Evolutionary conservation across 2,113 vertebrate species (phyloP), one percentile per base, ranked within the genome.

Genomic region (Telmatochromis bifrenatus): DNA sequence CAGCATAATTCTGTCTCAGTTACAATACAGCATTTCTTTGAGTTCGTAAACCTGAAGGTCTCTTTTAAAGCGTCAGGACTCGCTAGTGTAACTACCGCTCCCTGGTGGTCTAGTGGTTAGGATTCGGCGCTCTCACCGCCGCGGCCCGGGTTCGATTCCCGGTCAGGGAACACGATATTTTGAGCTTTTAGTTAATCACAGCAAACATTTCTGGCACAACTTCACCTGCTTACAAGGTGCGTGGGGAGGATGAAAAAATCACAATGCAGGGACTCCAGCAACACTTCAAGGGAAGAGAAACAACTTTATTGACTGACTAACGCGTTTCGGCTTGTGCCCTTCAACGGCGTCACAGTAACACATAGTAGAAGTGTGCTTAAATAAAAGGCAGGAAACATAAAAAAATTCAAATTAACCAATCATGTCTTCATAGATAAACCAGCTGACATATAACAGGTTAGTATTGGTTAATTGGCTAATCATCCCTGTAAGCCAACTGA

Each of bases 21-120:
- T 19, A 33, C 9, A 33, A 19, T 9, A 4, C 0, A 31, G 7
- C 26, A 9, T 11, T 35, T 62, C 17, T 11, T 35, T 62, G 58
- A 7, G 3, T 35, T 19, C 15, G 15, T 35, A 7, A 11, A 19
- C 0, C 9, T 33, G 4, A 62, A 19, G 4, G 15, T 62, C 6
- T 62, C 9, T 62, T 62, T 19, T 2, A n/a, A 62, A 62, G 0
- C 0, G 15, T 19, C 15, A 7, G 6, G 9, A 11, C 2, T 62
- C 6, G 9, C 5, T 1, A 0, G 0, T 0, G 0, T 1, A 1
- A 0, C 1, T 19, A 11, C 1, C 1, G 0, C 0, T 95, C 95
- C 96, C 94, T 96, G 94, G 90, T 96, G 92, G 94, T 96, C 95
- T 96, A 94, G 95, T 96, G 95, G 95, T 91, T 96, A 96, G 95